Percentiles rank a stretch among this genome's conserved stretches.
These are phyloP conservation scores for Campoplex capitator DNA, from an alignment of 2,888 invertebrate genomes.

Conservation along the genomic window DNA sequence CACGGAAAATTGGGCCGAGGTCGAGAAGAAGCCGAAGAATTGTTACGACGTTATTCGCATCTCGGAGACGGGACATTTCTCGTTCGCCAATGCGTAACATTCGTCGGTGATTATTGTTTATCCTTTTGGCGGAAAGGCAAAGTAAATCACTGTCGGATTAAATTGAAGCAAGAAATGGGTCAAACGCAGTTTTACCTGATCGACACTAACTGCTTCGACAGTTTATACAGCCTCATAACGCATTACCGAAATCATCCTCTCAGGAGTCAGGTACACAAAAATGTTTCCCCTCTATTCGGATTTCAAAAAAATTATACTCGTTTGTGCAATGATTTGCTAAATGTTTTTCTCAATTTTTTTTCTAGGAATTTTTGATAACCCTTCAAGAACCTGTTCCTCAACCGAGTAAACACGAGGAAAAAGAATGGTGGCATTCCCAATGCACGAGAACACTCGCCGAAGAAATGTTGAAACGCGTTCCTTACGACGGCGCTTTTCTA, in stretches of 20 bases:
- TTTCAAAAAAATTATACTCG: not conserved
- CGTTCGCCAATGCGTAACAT: constrained; percentile 97
- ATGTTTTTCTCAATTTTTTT: constrained; percentile 33
- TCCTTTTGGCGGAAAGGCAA: constrained; percentile 96
- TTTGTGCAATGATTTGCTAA: not conserved
- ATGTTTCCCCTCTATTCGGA: not conserved
- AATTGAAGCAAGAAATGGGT: constrained; percentile 94
- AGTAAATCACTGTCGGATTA: constrained; percentile 97
- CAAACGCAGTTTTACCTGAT: constrained; percentile 96
- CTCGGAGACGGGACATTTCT: constrained; percentile 96
- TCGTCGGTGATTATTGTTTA: constrained; percentile 97
- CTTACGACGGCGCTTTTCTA: constrained; percentile 96
- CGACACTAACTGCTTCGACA: constrained; percentile 95
- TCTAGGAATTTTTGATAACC: constrained; percentile 93
- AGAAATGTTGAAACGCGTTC: constrained; percentile 93
- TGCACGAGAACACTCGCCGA: constrained; percentile 94
- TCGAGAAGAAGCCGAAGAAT: constrained; percentile 89
- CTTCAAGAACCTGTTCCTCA: constrained; percentile 97
- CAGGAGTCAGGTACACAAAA: constrained; percentile 89
- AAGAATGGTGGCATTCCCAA: constrained; percentile 96
- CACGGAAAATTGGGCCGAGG: constrained; percentile 94
- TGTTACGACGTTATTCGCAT: constrained; percentile 91
- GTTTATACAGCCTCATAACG: constrained; percentile 95
- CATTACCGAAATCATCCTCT: constrained; percentile 95
- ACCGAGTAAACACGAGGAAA: constrained; percentile 96